A percentile compares a stretch with the other conserved stretches of the same genome.
Conservation (phyloP, 2,888 invertebrate genomes). For the Conus canariensis region DNA sequence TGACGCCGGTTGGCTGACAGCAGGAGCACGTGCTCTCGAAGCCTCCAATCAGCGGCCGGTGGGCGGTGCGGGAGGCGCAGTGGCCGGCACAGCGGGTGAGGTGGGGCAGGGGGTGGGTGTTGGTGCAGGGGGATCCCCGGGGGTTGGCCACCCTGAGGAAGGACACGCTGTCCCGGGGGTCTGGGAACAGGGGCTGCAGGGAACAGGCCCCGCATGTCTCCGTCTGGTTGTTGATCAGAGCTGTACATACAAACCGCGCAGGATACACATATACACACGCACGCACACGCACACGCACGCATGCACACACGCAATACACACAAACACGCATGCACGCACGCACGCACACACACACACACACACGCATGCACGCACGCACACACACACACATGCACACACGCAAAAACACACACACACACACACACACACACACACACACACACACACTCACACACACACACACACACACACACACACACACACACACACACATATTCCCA, state of each 20-base stretch:
- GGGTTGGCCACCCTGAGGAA: constrained; percentile 60
- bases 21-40: constrained; percentile 65
- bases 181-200: constrained; percentile 62
- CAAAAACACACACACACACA: neutral
- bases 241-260: neutral
- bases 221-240: constrained; percentile 19
- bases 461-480: neutral
- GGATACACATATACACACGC: neutral
- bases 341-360: neutral
- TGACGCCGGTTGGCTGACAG: constrained; percentile 62
- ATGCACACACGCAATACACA: neutral
- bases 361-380: neutral
- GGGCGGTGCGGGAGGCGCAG: constrained; percentile 62
- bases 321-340: neutral
- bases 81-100: constrained; percentile 67
- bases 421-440: neutral
- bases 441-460: neutral
- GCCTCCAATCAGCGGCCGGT: constrained; percentile 62
- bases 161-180: constrained; percentile 60
- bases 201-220: constrained; percentile 58
- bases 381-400: neutral
- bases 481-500: too few species aligned
- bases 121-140: constrained; percentile 9
- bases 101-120: constrained; percentile 45
- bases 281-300: neutral